A percentile compares a stretch with the other conserved stretches of the same genome.
These are phyloP conservation scores for Siderastrea siderea DNA, from an alignment of 92 coral and sea anemone genomes.

Conservation along the genomic window DNA sequence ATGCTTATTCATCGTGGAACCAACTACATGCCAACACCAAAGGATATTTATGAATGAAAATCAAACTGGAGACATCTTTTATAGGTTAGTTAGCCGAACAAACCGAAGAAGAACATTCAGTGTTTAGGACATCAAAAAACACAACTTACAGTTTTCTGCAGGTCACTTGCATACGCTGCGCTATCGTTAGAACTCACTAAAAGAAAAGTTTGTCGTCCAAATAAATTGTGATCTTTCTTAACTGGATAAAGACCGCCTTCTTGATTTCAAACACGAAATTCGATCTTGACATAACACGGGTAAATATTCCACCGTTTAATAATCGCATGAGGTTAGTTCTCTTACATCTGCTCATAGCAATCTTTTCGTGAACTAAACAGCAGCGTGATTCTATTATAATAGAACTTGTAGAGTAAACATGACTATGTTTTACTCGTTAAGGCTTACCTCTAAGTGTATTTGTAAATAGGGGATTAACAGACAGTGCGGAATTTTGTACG, in stretches of 20 bases:
- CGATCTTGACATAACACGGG: not conserved
- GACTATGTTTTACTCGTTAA: not conserved
- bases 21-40: no score
- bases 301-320: constrained; percentile 5
- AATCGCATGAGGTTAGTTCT: not conserved
- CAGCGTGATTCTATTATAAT: not conserved
- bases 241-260: not conserved
- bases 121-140: not conserved
- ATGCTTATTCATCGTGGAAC: no score
- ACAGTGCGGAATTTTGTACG: not conserved
- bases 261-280: not conserved
- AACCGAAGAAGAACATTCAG: not conserved
- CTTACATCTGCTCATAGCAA: not conserved
- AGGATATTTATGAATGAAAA: no score
- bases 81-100: no score
- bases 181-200: not conserved
- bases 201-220: not conserved
- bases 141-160: not conserved
- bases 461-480: not conserved
- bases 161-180: not conserved
- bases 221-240: not conserved
- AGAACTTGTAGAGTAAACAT: not conserved
- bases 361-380: not conserved
- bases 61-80: no score
- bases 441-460: constrained; percentile 1